phyloP scores from a whole-genome alignment of 2,797 vertebrate genomes.

The Salmo trutta region DNA sequence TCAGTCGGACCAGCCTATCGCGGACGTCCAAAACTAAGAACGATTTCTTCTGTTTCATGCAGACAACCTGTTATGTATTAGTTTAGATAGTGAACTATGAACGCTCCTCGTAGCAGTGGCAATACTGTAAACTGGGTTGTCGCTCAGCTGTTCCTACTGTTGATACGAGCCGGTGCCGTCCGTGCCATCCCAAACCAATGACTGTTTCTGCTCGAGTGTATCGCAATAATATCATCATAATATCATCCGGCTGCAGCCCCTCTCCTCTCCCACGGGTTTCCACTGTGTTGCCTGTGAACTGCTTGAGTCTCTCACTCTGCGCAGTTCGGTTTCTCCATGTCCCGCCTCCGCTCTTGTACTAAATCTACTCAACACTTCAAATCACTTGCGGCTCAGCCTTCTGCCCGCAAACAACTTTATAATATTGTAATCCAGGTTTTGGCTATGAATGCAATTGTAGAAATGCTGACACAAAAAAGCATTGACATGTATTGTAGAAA shows the following conservation, averaged over 20 bases:
- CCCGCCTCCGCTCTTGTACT: background rate
- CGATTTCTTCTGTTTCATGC: background rate
- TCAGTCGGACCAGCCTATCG: background rate
- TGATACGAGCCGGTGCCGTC: too few species aligned
- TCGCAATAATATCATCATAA: background rate
- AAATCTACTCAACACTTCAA: constrained; percentile 37
- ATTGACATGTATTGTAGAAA: too few species aligned
- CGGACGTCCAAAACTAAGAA: background rate
- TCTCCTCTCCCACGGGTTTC: too few species aligned
- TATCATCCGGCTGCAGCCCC: too few species aligned
- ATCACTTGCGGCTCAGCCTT: constrained; percentile 31
- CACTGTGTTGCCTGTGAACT: too few species aligned
- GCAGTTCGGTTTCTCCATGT: background rate
- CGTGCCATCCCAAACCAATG: background rate
- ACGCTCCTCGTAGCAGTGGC: background rate
- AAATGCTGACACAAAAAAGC: too few species aligned
- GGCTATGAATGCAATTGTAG: too few species aligned
- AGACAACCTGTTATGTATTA: background rate
- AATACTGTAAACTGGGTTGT: background rate
- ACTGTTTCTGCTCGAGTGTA: background rate
- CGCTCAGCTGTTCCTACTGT: background rate
- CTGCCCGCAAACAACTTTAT: too few species aligned
- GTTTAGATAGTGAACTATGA: background rate
- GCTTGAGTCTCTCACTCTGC: background rate
- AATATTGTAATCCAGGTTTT: too few species aligned